Evolutionary conservation across 2,888 invertebrate species (phyloP).

Genomic region (Buathra laborator): DNA sequence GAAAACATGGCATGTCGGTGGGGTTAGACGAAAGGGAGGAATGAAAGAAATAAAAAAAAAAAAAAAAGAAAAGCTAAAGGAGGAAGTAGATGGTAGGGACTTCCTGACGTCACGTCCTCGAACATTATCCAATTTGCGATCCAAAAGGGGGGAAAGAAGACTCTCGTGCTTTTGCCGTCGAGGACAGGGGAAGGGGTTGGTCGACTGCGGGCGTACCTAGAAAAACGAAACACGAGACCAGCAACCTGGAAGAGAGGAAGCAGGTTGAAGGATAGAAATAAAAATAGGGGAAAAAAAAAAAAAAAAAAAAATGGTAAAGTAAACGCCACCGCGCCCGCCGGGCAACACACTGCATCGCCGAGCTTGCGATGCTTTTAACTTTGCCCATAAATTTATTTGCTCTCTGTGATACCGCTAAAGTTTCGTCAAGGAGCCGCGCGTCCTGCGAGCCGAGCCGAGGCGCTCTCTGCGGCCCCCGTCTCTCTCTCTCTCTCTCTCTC

Average conservation of each 20-base stretch:
- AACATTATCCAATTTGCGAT: constrained; percentile 69
- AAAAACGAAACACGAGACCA: constrained; percentile 54
- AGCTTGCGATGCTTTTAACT: constrained; percentile 82
- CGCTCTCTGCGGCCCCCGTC: constrained; percentile 63
- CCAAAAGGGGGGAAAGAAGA: constrained; percentile 6
- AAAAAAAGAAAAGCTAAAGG: constrained; percentile 31
- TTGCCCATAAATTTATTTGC: constrained; percentile 83
- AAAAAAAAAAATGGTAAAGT: constrained; percentile 62
- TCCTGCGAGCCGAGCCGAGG: constrained; percentile 57
- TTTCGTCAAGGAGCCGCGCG: constrained; percentile 79
- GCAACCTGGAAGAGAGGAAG: constrained; percentile 38
- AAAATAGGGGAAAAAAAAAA: constrained; percentile 53
- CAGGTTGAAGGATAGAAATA: constrained; percentile 51
- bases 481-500: constrained; percentile 58
- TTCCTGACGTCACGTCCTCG: constrained; percentile 58
- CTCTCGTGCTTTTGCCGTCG: neutral
- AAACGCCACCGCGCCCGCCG: constrained; percentile 59
- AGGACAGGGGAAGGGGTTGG: neutral
- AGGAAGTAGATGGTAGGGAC: constrained; percentile 33
- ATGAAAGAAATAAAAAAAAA: constrained; percentile 9
- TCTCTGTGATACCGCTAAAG: constrained; percentile 78
- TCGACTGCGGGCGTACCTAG: constrained; percentile 14
- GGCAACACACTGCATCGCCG: constrained; percentile 73
- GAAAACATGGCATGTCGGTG: neutral
- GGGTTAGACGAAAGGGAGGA: constrained; percentile 1